Base-by-base conservation (phyloP, 1,140 invertebrate genomes). In the Leptopilina boulardi region DNA sequence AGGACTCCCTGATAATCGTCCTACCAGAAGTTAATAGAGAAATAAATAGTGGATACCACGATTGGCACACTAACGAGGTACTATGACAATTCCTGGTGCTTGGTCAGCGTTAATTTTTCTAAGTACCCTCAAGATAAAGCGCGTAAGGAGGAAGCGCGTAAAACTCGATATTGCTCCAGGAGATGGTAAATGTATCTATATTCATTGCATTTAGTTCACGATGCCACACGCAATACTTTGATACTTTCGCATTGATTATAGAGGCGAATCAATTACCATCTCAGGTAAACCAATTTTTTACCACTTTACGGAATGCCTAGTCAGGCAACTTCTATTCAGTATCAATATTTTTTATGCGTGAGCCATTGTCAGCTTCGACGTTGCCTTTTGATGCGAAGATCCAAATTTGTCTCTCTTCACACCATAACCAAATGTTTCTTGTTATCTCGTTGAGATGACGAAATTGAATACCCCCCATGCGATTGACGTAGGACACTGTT, bases 41-140 rank as follows among this genome's bases (percentile, higher is more conserved):
- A 21, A n/a, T 19, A 15, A 71, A 82, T 21, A 83, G 15, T 9
- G 83, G 82, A 71, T 80, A 87, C 84, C 83, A 83, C 1, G 84
- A 80, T 75, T 84, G 85, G 74, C 77, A 10, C 82, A 77, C 79
- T 83, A 88, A 23, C 88, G 85, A 88, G 86, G 86, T 76, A 86
- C 83, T 11, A 87, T 75, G 10, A 83, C 10, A 30, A 86, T n/a
- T n/a, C n/a, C n/a, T n/a, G n/a, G n/a, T n/a, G n/a, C n/a, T n/a
- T n/a, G n/a, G n/a, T n/a, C n/a, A n/a, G n/a, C n/a, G n/a, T n/a
- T n/a, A n/a, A n/a, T n/a, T n/a, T n/a, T n/a, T n/a, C n/a, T n/a
- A n/a, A n/a, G n/a, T n/a, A n/a, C n/a, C n/a, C n/a, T n/a, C n/a
- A n/a, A n/a, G n/a, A n/a, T n/a, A n/a, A n/a, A n/a, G n/a, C n/a